A percentile compares a stretch with the other conserved stretches of the same genome.
These are phyloP conservation scores for Catocala nupta DNA, from an alignment of 2,888 invertebrate species.

Conservation along the genomic window DNA sequence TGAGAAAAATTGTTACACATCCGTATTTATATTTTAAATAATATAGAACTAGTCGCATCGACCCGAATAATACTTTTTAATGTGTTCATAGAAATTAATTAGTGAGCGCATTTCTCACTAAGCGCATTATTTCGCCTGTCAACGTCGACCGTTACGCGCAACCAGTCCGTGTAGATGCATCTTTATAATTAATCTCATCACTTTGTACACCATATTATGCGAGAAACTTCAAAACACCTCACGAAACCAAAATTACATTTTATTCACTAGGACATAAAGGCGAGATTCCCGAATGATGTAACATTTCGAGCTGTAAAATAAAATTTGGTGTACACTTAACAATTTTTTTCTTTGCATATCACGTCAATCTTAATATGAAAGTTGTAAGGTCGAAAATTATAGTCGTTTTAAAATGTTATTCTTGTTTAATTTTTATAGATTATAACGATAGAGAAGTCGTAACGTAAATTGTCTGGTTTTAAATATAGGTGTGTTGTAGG, in stretches of 20 bases:
- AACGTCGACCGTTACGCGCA: slow-evolving; percentile 66
- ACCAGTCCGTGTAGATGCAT: slow-evolving; percentile 74
- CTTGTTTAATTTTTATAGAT: slow-evolving; percentile 60
- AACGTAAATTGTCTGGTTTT: slow-evolving; percentile 60
- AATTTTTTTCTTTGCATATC: slow-evolving; percentile 49
- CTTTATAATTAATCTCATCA: slow-evolving; percentile 79
- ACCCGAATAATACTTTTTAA: slow-evolving; percentile 47
- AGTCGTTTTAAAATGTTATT: slow-evolving; percentile 45
- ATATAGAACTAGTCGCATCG: slow-evolving; percentile 34
- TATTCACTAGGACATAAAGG: slow-evolving; percentile 17
- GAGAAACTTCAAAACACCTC: slow-evolving; percentile 3
- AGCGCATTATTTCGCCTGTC: slow-evolving; percentile 62
- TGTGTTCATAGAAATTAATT: slow-evolving; percentile 64
- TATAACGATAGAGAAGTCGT: slow-evolving; percentile 60
- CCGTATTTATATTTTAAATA: too few species aligned
- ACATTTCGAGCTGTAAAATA: slow-evolving; percentile 10
- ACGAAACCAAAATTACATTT: slow-evolving; percentile 27
- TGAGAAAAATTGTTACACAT: background rate
- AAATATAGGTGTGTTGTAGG: slow-evolving; percentile 44
- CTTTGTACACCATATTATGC: slow-evolving; percentile 57
- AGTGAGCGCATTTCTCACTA: slow-evolving; percentile 56
- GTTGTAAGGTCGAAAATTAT: slow-evolving; percentile 54
- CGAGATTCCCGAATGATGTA: background rate
- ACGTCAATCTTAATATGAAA: slow-evolving; percentile 54
- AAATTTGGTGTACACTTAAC: slow-evolving; percentile 32